These are phyloP conservation scores for Puntigrus tetrazona DNA, from an alignment of 2,113 vertebrate species.

Conservation along the genomic window DNA sequence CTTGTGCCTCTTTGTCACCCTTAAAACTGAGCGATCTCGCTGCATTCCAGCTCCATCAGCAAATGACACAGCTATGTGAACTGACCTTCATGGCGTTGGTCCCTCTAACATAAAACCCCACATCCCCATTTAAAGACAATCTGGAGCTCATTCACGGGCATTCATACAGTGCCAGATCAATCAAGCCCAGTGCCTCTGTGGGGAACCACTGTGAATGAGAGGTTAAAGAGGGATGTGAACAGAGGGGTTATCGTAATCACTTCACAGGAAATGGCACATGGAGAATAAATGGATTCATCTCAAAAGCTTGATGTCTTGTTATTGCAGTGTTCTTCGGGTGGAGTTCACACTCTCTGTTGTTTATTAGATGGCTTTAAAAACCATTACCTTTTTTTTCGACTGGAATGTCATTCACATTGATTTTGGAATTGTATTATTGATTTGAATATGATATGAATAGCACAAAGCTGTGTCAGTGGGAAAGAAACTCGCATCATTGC, in stretches of 20 bases:
- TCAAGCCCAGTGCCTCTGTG: slow-evolving; percentile 40
- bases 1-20: not conserved
- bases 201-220: slow-evolving; percentile 42
- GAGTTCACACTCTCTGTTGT: not conserved
- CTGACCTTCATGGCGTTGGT: slow-evolving; percentile 40
- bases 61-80: slow-evolving; percentile 37
- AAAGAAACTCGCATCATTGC: not conserved
- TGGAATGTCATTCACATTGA: not conserved
- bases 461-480: not conserved
- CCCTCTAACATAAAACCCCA: slow-evolving; percentile 40
- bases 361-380: not conserved
- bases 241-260: slow-evolving; percentile 44
- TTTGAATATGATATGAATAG: not conserved
- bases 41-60: slow-evolving; percentile 31
- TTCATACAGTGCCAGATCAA: slow-evolving; percentile 48
- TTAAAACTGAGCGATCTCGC: slow-evolving; percentile 22
- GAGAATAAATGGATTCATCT: slow-evolving; percentile 44
- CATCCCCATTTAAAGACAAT: slow-evolving; percentile 48
- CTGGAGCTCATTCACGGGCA: slow-evolving; percentile 42
- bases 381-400: not conserved
- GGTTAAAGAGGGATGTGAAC: slow-evolving; percentile 46
- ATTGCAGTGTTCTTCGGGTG: slow-evolving; percentile 17
- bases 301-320: slow-evolving; percentile 41
- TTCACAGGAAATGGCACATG: slow-evolving; percentile 28
- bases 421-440: not conserved